Percentiles rank a stretch among this genome's conserved stretches.
These are phyloP conservation scores for Synergus umbraculus DNA, from an alignment of 2,888 invertebrate genomes.

Conservation along the genomic window DNA sequence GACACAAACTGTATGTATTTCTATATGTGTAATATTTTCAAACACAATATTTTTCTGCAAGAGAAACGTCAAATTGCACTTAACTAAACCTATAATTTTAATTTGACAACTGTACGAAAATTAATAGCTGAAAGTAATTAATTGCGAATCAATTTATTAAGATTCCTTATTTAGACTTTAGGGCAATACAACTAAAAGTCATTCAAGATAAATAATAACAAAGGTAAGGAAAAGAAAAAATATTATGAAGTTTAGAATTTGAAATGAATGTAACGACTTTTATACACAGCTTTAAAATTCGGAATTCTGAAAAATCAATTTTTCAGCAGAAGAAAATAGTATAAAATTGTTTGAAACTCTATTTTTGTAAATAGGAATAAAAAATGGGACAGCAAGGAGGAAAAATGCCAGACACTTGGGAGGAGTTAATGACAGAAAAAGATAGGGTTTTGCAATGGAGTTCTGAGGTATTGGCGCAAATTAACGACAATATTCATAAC, in stretches of 20 bases:
- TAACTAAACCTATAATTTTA: not conserved
- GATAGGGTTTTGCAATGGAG: slow-evolving; percentile 65
- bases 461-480: slow-evolving; percentile 61
- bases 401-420: slow-evolving; percentile 62
- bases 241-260: not conserved
- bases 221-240: not conserved
- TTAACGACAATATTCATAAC: slow-evolving; percentile 61
- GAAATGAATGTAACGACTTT: not conserved
- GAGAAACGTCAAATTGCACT: not conserved
- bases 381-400: slow-evolving; percentile 65
- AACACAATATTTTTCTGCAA: not conserved
- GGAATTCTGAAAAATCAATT: no score
- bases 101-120: not conserved
- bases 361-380: not conserved
- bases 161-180: not conserved
- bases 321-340: not conserved
- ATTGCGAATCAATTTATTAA: not conserved
- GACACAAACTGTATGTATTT: not conserved
- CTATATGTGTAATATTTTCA: not conserved
- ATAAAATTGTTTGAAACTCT: not conserved
- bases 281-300: no score
- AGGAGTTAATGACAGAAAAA: slow-evolving; percentile 58
- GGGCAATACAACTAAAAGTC: not conserved
- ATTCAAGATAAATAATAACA: not conserved
- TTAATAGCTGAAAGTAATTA: not conserved